Conservation (phyloP, 2,113 vertebrate genomes). For the Vanacampus margaritifer region DNA sequence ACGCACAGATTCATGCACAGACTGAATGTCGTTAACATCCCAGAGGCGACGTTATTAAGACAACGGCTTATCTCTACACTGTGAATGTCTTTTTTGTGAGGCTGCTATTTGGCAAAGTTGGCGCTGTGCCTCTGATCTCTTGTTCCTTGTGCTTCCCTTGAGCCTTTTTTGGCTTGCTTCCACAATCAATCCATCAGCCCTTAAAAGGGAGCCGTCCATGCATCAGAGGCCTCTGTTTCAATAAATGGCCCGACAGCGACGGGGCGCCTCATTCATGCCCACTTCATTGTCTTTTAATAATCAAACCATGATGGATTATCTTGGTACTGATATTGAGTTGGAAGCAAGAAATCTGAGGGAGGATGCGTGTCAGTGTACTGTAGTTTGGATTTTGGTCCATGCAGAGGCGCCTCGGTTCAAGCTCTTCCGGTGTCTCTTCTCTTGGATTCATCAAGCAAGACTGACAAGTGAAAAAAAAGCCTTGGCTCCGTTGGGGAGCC, state of each 20-base stretch:
- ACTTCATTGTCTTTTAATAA: constrained; percentile 64
- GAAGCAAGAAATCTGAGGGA: constrained; percentile 37
- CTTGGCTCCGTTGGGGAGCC: constrained; percentile 47
- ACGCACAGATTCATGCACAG: constrained; percentile 37
- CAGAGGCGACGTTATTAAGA: constrained; percentile 44
- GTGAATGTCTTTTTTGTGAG: constrained; percentile 44
- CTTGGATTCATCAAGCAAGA: constrained; percentile 56
- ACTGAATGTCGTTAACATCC: constrained; percentile 52
- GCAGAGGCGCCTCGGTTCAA: background rate
- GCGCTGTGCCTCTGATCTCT: constrained; percentile 35
- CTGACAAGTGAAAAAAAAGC: constrained; percentile 70
- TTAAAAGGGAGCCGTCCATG: constrained; percentile 47
- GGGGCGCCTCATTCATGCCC: constrained; percentile 67
- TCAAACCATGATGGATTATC: constrained; percentile 68
- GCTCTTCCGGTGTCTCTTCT: constrained; percentile 44
- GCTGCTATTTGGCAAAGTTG: constrained; percentile 41
- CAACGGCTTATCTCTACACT: constrained; percentile 52
- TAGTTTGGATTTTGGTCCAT: constrained; percentile 17
- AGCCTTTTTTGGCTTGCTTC: constrained; percentile 49
- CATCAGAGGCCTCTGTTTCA: constrained; percentile 48
- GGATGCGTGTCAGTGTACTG: constrained; percentile 19
- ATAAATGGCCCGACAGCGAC: constrained; percentile 45
- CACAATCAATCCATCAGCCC: constrained; percentile 65
- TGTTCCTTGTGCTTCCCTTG: constrained; percentile 30
- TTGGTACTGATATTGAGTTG: constrained; percentile 42